Base-by-base conservation (phyloP, 1,140 invertebrate genomes). In the Eurosta solidaginis region DNA sequence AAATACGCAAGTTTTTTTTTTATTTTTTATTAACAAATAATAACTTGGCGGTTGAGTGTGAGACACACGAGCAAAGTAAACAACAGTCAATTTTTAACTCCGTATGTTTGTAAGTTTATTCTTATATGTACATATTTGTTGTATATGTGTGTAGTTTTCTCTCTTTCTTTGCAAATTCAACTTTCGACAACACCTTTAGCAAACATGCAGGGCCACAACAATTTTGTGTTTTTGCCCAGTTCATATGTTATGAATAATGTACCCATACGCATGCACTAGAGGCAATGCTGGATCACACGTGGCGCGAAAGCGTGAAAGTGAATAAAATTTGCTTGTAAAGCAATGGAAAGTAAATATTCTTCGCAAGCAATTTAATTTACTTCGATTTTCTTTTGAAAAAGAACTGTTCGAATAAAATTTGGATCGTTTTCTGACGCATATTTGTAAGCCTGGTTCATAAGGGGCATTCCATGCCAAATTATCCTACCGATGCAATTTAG, bases 11-110 rank as follows among this genome's bases (percentile, higher is more conserved):
- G 17, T 68, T n/a, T 68, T 42, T 68, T 68, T 33, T 17, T 33
- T 29, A 40, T 42, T 36, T 68, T 68, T 40, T n/a, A 68, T 68
- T 29, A n/a, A 68, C 59, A 68, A 22, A 68, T 68, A 68, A 68
- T 40, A 7, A n/a, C 59, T 68, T 68, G 59, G 59, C 59, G 40
- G n/a, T 36, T 14, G 25, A 20, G n/a, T 68, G 59, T 22, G 29
- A n/a, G n/a, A 68, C 27, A 59, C 14, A 17, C 27, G 33, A 33
- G 6, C 54, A 22, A 54, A 33, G 27, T 68, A 40, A 68, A 68
- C 33, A 68, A 68, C 12, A 7, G 33, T 68, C 59, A 20, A 68
- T 68, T 40, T 68, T 40, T 68, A 3, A 36, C n/a, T 54, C n/a
- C n/a, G n/a, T n/a, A n/a, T n/a, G n/a, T 42, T 40, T 20, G 40